Percentiles rank a stretch among this genome's conserved stretches.
Conservation (phyloP, 2,113 vertebrate genomes). For the Phylloscopus trochilus region DNA sequence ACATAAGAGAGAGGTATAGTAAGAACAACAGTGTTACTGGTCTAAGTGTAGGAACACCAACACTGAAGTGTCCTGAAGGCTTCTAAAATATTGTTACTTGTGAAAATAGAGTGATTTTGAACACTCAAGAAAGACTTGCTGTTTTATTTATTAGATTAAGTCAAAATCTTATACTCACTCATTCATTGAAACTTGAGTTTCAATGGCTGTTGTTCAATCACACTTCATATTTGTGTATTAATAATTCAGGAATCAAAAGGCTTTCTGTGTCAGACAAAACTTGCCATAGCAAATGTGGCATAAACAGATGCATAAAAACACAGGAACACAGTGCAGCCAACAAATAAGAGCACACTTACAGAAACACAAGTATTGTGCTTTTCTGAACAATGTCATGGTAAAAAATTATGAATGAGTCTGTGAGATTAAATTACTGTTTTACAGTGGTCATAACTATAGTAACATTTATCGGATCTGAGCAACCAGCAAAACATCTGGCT, state of each 20-base stretch:
- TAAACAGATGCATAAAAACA: slow-evolving; percentile 53
- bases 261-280: slow-evolving; percentile 51
- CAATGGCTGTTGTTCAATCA: slow-evolving; percentile 54
- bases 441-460: slow-evolving; percentile 73
- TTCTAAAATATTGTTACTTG: slow-evolving; percentile 2
- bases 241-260: slow-evolving; percentile 64
- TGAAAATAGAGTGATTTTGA: slow-evolving; percentile 2
- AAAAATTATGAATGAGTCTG: neutral
- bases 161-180: slow-evolving; percentile 23
- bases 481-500: slow-evolving; percentile 82
- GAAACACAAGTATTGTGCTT: slow-evolving; percentile 50
- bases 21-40: neutral
- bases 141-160: slow-evolving; percentile 54
- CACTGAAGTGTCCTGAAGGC: neutral
- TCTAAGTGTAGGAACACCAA: neutral
- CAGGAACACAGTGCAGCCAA: neutral
- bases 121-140: neutral
- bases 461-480: slow-evolving; percentile 81
- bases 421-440: slow-evolving; percentile 73
- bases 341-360: neutral
- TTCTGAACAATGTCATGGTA: neutral
- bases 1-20: neutral
- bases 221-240: slow-evolving; percentile 37
- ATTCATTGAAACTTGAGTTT: neutral
- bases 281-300: neutral